A percentile compares a stretch with the other conserved stretches of the same genome.
Conservation (phyloP, 2,113 vertebrate genomes). For the Petrocephalus microphthalmus region DNA sequence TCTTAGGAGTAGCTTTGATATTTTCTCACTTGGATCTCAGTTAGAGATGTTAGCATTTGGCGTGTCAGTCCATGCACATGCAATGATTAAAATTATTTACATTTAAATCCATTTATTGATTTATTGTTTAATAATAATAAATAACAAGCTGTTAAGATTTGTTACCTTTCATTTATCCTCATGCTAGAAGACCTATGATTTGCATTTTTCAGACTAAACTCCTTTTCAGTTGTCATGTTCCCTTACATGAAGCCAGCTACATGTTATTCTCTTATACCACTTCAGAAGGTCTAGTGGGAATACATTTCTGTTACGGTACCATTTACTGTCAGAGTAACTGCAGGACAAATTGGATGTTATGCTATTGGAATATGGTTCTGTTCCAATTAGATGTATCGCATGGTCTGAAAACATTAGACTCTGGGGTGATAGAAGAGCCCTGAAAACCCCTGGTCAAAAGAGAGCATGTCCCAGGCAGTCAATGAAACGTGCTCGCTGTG, state of each 20-base stretch:
- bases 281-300: background rate
- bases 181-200: background rate
- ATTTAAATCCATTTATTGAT: background rate
- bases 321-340: background rate
- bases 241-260: background rate
- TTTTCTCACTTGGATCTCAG: background rate
- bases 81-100: background rate
- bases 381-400: background rate
- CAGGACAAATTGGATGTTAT: background rate
- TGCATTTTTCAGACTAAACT: background rate
- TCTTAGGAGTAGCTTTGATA: background rate
- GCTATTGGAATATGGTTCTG: background rate
- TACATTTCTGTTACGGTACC: background rate
- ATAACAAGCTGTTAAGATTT: background rate
- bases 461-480: constrained; percentile 46
- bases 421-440: background rate
- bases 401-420: background rate
- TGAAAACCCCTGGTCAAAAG: background rate
- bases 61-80: background rate
- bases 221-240: background rate
- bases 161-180: background rate
- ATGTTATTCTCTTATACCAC: background rate
- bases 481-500: background rate
- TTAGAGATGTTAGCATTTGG: background rate
- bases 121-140: too few relatives aligned